Conservation (phyloP, 2,888 invertebrate genomes). For the Dryococelus australis region DNA sequence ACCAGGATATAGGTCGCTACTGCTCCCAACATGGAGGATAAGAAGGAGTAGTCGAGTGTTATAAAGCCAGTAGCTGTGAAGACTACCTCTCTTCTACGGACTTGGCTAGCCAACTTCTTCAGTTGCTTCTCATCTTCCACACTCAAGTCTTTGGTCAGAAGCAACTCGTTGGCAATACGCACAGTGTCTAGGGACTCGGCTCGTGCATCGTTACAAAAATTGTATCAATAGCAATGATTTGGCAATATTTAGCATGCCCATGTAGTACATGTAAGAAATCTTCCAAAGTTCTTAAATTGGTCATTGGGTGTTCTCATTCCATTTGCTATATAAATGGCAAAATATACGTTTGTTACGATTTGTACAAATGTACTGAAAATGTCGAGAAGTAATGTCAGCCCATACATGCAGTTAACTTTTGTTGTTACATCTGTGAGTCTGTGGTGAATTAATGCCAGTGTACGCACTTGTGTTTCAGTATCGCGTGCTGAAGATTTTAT, state of each 20-base stretch:
- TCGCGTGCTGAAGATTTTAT: neutral
- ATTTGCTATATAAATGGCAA: neutral
- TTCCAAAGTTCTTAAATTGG: neutral
- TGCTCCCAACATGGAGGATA: too few relatives aligned
- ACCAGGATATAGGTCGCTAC: neutral
- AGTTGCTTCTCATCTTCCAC: neutral
- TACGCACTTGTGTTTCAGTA: neutral
- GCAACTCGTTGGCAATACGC: constrained; percentile 4
- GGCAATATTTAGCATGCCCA: neutral
- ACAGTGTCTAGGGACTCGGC: neutral
- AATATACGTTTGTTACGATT: neutral
- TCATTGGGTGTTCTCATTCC: too few relatives aligned
- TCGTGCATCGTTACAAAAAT: neutral
- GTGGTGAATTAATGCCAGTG: neutral
- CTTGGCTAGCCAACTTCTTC: neutral
- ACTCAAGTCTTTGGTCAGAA: neutral
- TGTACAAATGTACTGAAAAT: neutral
- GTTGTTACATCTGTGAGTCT: neutral
- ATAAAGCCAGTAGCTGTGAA: too few relatives aligned
- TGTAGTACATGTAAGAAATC: neutral
- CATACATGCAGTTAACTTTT: neutral
- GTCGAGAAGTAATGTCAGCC: neutral
- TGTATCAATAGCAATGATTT: neutral
- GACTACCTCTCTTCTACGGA: neutral
- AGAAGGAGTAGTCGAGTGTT: too few relatives aligned